phyloP scores from a whole-genome alignment of 2,797 vertebrate species.

The Strix occidentalis region DNA sequence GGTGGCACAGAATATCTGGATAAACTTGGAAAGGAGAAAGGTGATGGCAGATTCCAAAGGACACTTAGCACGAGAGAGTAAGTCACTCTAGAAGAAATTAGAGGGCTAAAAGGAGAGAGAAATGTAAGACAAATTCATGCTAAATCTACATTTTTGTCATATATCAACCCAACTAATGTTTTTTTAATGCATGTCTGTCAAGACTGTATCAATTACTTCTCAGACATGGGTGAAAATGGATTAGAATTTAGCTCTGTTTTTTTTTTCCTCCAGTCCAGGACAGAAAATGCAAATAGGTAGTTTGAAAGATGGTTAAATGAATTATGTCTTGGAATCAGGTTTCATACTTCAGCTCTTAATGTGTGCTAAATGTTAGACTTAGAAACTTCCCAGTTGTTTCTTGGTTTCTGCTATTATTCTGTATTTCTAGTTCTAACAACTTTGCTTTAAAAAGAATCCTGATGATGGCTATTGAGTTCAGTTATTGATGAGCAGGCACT shows the following conservation, averaged over 20 bases:
- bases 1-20: not conserved
- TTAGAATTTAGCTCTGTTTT: not conserved
- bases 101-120: not conserved
- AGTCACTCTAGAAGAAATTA: not conserved
- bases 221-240: not conserved
- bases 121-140: not conserved
- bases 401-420: not conserved
- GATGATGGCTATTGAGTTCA: not conserved
- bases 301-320: not conserved
- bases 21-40: not conserved
- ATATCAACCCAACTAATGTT: not conserved
- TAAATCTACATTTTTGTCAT: not conserved
- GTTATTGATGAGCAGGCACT: not conserved
- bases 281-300: not conserved
- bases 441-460: not conserved
- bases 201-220: not conserved
- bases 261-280: not conserved
- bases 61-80: not conserved
- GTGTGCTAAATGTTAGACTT: not conserved
- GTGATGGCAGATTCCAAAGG: not conserved
- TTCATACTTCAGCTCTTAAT: not conserved
- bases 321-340: not conserved
- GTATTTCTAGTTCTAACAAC: not conserved
- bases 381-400: not conserved
- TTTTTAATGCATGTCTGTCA: not conserved